Percentiles rank a stretch among this genome's conserved stretches.
Conservation (phyloP, 92 coral and sea anemone species). For the Phenganax marumi region DNA sequence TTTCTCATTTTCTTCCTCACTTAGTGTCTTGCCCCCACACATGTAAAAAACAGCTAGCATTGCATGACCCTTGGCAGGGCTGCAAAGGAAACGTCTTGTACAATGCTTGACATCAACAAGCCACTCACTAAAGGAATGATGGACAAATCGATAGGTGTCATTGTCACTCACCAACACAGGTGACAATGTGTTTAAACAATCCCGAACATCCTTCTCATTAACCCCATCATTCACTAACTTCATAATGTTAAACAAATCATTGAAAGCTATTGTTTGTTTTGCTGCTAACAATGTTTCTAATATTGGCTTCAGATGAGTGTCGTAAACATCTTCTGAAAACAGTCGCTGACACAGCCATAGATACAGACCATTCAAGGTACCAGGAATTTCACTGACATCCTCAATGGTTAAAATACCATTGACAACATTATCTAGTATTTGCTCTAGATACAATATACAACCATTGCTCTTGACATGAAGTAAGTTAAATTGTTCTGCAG, state of each 20-base stretch:
- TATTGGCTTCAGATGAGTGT: constrained; percentile 63
- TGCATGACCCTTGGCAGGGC: constrained; percentile 92
- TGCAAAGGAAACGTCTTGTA: constrained; percentile 84
- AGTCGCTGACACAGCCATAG: constrained; percentile 91
- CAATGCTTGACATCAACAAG: constrained; percentile 91
- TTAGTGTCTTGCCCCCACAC: constrained; percentile 72
- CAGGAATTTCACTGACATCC: constrained; percentile 88
- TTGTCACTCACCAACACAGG: constrained; percentile 57
- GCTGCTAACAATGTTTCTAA: constrained; percentile 86
- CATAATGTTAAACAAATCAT: constrained; percentile 75
- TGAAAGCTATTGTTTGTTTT: constrained; percentile 71
- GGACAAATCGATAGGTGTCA: constrained; percentile 77
- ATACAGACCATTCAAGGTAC: constrained; percentile 91
- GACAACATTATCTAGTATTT: constrained; percentile 78
- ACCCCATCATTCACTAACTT: constrained; percentile 74
- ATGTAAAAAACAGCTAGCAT: constrained; percentile 92
- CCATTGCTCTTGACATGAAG: constrained; percentile 98
- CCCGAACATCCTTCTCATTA: constrained; percentile 59
- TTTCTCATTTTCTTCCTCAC: constrained; percentile 65
- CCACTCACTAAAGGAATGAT: constrained; percentile 97
- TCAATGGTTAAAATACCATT: constrained; percentile 77
- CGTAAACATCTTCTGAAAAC: constrained; percentile 79
- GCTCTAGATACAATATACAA: constrained; percentile 92
- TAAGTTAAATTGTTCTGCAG: constrained; percentile 92
- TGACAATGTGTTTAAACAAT: constrained; percentile 65